A percentile compares a stretch with the other conserved stretches of the same genome.
Evolutionary conservation across 2,797 vertebrate genomes (phyloP).

Genomic region (Discoglossus pictus): DNA sequence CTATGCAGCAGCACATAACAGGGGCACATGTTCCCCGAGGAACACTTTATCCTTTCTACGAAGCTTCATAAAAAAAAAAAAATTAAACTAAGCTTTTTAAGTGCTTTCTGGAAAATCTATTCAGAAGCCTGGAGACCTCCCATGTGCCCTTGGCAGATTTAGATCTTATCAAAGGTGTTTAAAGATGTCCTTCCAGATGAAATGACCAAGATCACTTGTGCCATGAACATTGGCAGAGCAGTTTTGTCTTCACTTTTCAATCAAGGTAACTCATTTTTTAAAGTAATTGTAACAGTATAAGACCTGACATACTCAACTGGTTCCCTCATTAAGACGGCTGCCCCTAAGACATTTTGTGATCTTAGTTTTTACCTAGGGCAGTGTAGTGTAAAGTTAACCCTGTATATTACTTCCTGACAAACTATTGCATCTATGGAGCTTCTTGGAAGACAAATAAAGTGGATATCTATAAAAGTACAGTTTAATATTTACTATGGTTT

Average conservation of each 20-base stretch:
- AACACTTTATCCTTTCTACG: conserved; percentile 6
- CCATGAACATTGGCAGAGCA: conserved; percentile 12
- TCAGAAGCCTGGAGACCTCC: background rate
- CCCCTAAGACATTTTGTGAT: too few relatives aligned
- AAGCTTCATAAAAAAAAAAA: conserved; percentile 10
- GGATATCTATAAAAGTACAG: too few relatives aligned
- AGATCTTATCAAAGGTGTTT: background rate
- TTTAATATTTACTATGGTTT: too few relatives aligned
- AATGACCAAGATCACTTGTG: conserved; percentile 13
- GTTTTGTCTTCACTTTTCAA: background rate
- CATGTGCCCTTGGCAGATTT: background rate
- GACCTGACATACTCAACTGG: too few relatives aligned
- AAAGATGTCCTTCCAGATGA: background rate
- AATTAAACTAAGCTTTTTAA: conserved; percentile 15
- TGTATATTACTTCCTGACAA: too few relatives aligned
- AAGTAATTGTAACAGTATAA: too few relatives aligned
- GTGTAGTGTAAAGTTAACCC: too few relatives aligned
- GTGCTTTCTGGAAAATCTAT: conserved; percentile 16
- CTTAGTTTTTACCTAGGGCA: too few relatives aligned
- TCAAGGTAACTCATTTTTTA: background rate
- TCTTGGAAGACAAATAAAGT: too few relatives aligned
- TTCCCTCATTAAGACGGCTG: too few relatives aligned
- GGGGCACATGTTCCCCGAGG: conserved; percentile 14
- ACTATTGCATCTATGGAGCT: too few relatives aligned
- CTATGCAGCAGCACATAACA: conserved; percentile 9